Conservation (phyloP, 37 sponge, comb jelly and placozoan genomes). For the Halichondria panicea region DNA sequence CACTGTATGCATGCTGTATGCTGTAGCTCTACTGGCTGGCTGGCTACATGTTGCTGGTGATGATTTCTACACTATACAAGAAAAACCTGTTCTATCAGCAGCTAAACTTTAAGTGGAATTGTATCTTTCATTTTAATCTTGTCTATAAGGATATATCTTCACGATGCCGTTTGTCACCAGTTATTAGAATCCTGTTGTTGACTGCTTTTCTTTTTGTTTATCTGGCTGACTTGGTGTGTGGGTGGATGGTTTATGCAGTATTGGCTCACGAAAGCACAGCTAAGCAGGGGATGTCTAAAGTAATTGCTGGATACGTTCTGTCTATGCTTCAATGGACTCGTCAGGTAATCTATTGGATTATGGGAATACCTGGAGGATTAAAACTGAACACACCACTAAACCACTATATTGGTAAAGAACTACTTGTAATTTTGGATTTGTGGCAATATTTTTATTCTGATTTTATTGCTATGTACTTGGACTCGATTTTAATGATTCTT, state of each 20-base stretch:
- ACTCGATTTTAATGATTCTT: not conserved
- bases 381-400: constrained; percentile 76
- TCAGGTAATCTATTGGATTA: constrained; percentile 57
- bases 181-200: not conserved
- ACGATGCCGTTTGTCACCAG: not conserved
- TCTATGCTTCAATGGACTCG: constrained; percentile 22
- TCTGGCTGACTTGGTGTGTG: constrained; percentile 10
- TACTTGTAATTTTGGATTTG: constrained; percentile 20
- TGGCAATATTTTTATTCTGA: constrained; percentile 46
- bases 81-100: constrained; percentile 53
- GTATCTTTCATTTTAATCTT: not conserved
- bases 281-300: not conserved
- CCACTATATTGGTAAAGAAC: constrained; percentile 45
- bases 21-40: no score
- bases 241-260: not conserved
- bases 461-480: constrained; percentile 21
- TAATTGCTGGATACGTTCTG: constrained; percentile 21
- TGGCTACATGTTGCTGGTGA: not conserved
- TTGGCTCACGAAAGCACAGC: not conserved
- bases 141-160: not conserved
- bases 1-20: no score
- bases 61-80: constrained; percentile 19
- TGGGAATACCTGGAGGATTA: constrained; percentile 75
- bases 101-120: constrained; percentile 16
- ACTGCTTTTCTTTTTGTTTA: not conserved